Base-by-base conservation (phyloP, 2,113 vertebrate species). In the Cepphus grylle region DNA sequence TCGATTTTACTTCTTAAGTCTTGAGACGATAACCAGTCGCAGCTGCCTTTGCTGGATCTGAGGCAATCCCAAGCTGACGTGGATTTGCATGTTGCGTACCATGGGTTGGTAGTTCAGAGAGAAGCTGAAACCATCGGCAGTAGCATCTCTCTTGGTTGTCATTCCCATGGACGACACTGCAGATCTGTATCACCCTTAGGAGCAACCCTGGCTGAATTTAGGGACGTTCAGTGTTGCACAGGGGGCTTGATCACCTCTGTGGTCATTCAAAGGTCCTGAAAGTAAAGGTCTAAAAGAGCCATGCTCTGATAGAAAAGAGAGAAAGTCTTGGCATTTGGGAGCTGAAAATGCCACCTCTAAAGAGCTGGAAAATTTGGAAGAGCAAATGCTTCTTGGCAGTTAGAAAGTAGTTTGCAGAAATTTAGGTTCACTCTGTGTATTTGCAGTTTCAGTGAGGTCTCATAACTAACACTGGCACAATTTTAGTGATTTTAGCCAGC, bases 51-150 rank as follows among this genome's bases (percentile, higher is more conserved):
- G n/a, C 32, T 1, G 1, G 18, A 9, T 72, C 43, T 72, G 42
- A 83, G 56, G 47, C 88, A 43, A 16, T 19, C 65, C 18, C 65
- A 47, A 4, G 36, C 29, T 82, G 52, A 34, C 0, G 6, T 34
- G 0, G 0, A 63, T 81, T 67, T 83, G 30, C 61, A n/a, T 20
- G 40, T 53, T n/a, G 29, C 8, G 0, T 59, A 6, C 55, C 4
- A 0, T 16, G 8, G 42, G 16, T 22, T 61, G 17, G 45, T 59
- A 30, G 32, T 29, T 67, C 1, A 2, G 23, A 52, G 62, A 84
- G 70, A 72, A 94, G 53, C 70, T 65, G 38, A 91, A 80, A 34
- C 22, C 49, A 11, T 6, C 69, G 81, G 19, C 43, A 47, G 27
- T 63, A 61, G 55, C 43, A 40, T 34, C 27, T 43, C 61, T 81